Percentiles rank a stretch among this genome's conserved stretches.
These are phyloP conservation scores for Cochlearius cochlearius DNA, from an alignment of 2,113 vertebrate genomes.

Conservation along the genomic window DNA sequence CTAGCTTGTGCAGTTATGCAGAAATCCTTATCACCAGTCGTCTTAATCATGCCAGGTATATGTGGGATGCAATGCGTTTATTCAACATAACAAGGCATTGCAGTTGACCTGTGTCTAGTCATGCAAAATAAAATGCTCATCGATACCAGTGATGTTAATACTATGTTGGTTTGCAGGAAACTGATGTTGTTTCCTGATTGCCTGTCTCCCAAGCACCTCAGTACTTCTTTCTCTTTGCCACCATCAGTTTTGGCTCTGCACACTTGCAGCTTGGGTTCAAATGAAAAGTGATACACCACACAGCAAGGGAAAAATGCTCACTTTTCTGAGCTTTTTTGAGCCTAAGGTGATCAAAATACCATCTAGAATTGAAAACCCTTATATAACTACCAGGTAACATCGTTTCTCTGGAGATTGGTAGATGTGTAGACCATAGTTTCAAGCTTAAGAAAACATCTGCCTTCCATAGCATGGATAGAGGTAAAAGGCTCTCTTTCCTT, in stretches of 20 bases:
- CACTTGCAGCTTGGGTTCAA: neutral
- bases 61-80: neutral
- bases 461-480: neutral
- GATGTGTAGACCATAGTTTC: neutral
- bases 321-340: neutral
- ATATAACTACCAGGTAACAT: neutral
- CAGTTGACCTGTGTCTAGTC: neutral
- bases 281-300: neutral
- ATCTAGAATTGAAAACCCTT: neutral
- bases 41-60: neutral
- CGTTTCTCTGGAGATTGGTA: neutral
- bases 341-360: neutral
- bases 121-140: neutral
- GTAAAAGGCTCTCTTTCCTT: neutral
- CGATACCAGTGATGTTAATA: neutral
- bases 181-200: neutral
- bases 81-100: neutral
- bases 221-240: neutral
- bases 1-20: neutral
- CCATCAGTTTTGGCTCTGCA: neutral
- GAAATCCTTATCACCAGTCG: neutral
- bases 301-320: fast-evolving
- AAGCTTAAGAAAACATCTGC: neutral
- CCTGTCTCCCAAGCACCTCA: neutral
- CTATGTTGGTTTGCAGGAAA: neutral